Conservation (phyloP, 2,888 invertebrate genomes). For the Hyppa rectilinea region DNA sequence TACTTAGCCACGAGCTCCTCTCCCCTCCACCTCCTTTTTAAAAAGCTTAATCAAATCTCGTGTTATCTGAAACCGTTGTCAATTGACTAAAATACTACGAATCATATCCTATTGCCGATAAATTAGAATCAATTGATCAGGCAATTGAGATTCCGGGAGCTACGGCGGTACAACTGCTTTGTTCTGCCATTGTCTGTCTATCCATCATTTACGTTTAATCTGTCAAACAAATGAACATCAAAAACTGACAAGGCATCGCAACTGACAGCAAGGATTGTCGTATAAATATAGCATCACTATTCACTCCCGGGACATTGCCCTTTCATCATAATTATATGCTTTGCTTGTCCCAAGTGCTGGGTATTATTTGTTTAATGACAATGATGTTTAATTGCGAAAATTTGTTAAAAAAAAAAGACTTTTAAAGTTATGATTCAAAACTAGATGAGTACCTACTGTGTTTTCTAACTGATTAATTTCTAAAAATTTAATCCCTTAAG, state of each 20-base stretch:
- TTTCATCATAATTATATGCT: no score
- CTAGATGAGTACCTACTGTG: no score
- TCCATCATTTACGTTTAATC: background rate
- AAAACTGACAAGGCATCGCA: conserved; percentile 1
- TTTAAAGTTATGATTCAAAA: no score
- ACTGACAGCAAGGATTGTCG: no score
- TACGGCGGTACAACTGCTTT: no score
- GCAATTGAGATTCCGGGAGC: background rate
- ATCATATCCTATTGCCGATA: conserved; percentile 22
- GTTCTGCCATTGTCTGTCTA: background rate
- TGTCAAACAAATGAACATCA: conserved; percentile 18
- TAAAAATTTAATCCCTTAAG: no score
- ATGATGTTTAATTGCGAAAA: background rate
- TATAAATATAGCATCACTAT: conserved; percentile 23
- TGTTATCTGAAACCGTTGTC: background rate
- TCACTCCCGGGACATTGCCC: conserved; percentile 25
- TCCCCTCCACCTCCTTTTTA: background rate
- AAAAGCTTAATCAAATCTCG: background rate
- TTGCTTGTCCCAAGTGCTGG: no score
- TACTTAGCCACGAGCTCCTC: no score
- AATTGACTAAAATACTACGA: background rate
- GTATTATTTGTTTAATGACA: background rate
- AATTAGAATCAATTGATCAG: conserved; percentile 39
- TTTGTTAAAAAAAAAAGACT: background rate
- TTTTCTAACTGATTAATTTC: no score